phyloP scores from a whole-genome alignment of 2,113 vertebrate genomes.

The Enhydra lutris region DNA sequence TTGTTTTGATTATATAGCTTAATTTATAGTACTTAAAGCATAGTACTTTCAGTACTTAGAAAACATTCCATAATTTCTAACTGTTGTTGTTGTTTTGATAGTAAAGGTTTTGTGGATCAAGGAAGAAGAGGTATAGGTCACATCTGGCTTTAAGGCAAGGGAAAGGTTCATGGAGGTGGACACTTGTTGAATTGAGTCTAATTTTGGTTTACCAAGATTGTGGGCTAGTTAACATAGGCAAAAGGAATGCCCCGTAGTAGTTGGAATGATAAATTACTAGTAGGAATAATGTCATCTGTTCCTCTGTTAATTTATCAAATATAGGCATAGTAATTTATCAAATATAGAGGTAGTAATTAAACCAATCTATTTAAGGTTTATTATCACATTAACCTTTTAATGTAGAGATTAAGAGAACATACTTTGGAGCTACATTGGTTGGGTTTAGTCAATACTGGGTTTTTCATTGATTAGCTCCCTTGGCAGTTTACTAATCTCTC shows the following conservation, averaged over 20 bases:
- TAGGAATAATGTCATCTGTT: neutral
- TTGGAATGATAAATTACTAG: neutral
- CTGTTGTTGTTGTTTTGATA: neutral
- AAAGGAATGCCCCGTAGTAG: neutral
- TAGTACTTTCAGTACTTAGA: neutral
- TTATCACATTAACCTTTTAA: neutral
- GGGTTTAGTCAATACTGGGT: neutral
- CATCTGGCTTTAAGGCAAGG: neutral
- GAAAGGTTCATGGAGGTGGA: neutral
- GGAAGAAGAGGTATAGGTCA: neutral
- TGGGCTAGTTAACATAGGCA: neutral
- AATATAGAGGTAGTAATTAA: neutral
- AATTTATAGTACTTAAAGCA: neutral
- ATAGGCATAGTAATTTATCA: neutral
- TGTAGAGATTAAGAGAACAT: neutral
- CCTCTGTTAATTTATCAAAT: neutral
- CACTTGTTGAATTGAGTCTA: neutral
- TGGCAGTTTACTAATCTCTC: neutral
- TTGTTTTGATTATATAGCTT: neutral
- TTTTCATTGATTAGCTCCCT: slow-evolving; percentile 7
- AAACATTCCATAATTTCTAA: neutral
- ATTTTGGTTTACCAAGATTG: neutral
- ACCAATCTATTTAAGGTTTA: neutral
- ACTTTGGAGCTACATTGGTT: neutral
- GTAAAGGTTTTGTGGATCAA: neutral